Base-by-base conservation (phyloP, 2,797 vertebrate species). In the Cichlasoma orientale region DNA sequence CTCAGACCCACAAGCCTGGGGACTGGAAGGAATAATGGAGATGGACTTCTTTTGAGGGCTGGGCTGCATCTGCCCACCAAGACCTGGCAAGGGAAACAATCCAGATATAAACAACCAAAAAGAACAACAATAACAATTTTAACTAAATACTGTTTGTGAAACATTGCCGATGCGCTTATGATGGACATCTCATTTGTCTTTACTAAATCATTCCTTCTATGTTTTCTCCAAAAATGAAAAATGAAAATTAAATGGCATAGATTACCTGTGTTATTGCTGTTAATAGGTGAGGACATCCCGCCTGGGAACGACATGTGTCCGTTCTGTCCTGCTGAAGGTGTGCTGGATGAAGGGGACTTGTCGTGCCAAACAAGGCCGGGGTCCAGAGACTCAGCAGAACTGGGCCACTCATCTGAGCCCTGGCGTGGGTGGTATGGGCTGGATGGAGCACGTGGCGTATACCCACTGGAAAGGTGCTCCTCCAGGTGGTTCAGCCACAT, bases 401-500 rank as follows among this genome's bases (percentile, higher is more conserved):
- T 93, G 3, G 96, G 95, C 97, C 97, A 98, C 84, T 98, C 97
- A 71, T 98, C 97, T 0, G 97, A 98, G 79, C 97, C 95, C 88
- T 98, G 97, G 16, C 96, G 96, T 0, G 96, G 94, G 86, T 97
- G 97, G 86, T 97, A 96, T 0, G 95, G 94, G 68, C 92, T 95
- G 5, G 93, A 89, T 18, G 96, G 92, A 2, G 95, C 88, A 56
- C 96, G 93, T 2, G 95, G 89, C 18, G 92, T 78, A 41, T 96
- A 97, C 85, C 95, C 95, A 38, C 94, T 90, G 6, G 97, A 97
- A 50, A 99, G 91, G 59, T 98, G 97, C 63, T 99, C 98, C 88
- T 99, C 98, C 36, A 99, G 92, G 92, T 99, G 98, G 84, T 96
- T 97, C 14, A 99, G 94, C 98, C 98, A 99, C 75, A 98, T 96